Evolutionary conservation across 2,888 invertebrate genomes (phyloP), one percentile per base, ranked within the genome.

Genomic region (Acanthopleura granulata): DNA sequence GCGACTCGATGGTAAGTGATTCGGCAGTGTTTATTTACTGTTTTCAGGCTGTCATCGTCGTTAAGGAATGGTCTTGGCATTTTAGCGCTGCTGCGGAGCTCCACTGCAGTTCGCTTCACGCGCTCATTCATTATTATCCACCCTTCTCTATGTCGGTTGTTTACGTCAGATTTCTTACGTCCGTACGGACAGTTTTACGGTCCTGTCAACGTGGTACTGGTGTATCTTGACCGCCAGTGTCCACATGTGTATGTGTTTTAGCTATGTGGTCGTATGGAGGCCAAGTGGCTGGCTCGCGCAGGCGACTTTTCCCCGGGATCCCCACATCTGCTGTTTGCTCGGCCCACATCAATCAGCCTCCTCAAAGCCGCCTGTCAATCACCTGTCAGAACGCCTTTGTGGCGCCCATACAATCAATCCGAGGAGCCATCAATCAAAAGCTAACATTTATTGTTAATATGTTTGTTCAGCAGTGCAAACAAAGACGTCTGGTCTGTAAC

Each of bases 281-380:
- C 40, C 40, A 40, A 40, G 40, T 40, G 40, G 40, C 40, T 40
- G 40, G 40, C 40, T 40, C 4, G 40, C 9, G 40, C 40, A 40
- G 40, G 40, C 40, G 40, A 40, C 40, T 40, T 40, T 40, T 40
- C 40, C 40, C 40, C 40, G 4, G 40, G 3, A 40, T 40, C 72
- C 50, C 73, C 72, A 76, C 87, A 87, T 86, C 86, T 87, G 87
- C 85, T 86, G 82, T 85, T 85, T 83, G 82, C 83, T 81, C 83
- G 81, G 75, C 80, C 79, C 80, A 81, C 87, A 88, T 88, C 88
- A 87, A 88, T 88, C 88, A 88, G 82, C 81, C 78, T 81, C 82
- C 84, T 86, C 86, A 85, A 85, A 85, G 84, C 84, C 78, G 80
- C 80, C 79, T 88, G 89, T 88, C 89, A 88, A 88, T 89, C 89